Base-by-base conservation (phyloP, 2,888 invertebrate genomes). In the Cantharis flavilabris region DNA sequence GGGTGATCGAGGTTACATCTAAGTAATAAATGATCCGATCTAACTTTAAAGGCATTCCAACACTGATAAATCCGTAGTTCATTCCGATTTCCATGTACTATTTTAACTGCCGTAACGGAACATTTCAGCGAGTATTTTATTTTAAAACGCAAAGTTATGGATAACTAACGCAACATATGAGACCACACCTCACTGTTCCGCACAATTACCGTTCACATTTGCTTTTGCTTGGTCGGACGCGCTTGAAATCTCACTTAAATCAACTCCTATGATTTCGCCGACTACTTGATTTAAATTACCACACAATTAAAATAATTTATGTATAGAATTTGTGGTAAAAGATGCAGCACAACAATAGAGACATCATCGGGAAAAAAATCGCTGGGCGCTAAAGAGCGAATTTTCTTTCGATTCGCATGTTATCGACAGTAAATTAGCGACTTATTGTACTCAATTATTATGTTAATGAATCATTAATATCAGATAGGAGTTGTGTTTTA, bases 151-250 rank as follows among this genome's bases (percentile, higher is more conserved):
- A 71, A 72, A 70, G 69, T 71, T 72, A 78, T 72, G 75, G 75
- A 74, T 74, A 74, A 73, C 71, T 63, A 73, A 74, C 30, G 11
- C 64, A 76, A 83, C 80, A 81, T 82, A 82, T 82, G 77, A 80
- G 85, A 86, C 86, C 86, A 85, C 86, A 85, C 86, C 85, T 84
- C 78, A 79, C 71, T 78, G 85, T 83, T 85, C 80, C 82, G 84
- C 82, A 83, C 84, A 85, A 85, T 86, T 86, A 84, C 82, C 81
- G 71, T 74, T 74, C 82, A 83, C 84, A 82, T 83, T 83, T 83
- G 84, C 83, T 80, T 80, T 69, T 72, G 67, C 74, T 80, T 80
- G 82, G 79, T 81, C 77, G 75, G 85, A 82, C 82, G 83, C 84
- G 83, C 84, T 82, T 78, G 80, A 79, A 79, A 78, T 84, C 83